Evolutionary conservation across 2,888 invertebrate species (phyloP).

Genomic region (Pseudeuparius sepicola): DNA sequence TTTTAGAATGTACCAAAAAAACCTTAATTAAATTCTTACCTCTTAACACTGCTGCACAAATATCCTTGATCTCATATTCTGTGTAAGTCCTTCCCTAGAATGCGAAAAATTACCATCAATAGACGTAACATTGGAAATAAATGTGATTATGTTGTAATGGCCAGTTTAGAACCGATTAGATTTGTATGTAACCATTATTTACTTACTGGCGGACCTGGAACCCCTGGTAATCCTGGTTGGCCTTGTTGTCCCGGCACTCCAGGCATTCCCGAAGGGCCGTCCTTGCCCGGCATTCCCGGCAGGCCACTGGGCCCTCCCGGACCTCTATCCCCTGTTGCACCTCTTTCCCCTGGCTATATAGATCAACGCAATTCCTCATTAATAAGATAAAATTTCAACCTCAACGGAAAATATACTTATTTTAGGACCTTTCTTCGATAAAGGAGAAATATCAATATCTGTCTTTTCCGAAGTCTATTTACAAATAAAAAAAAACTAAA

Average conservation of each 20-base stretch:
- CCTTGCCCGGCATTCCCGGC: constrained; percentile 49
- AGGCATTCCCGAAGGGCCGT: constrained; percentile 46
- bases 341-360: constrained; percentile 50
- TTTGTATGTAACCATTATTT: constrained; percentile 5
- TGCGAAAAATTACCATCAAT: neutral
- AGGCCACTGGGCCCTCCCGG: constrained; percentile 46
- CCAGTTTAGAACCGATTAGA: constrained; percentile 5
- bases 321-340: constrained; percentile 47
- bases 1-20: too few relatives aligned
- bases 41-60: constrained; percentile 69
- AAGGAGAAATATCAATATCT: too few relatives aligned
- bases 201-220: constrained; percentile 48
- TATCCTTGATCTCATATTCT: constrained; percentile 67
- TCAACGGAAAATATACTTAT: constrained; percentile 8
- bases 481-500: too few relatives aligned
- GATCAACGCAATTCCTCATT: too few relatives aligned
- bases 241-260: constrained; percentile 51
- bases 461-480: too few relatives aligned
- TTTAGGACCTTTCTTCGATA: constrained; percentile 6
- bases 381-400: constrained; percentile 10
- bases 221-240: constrained; percentile 50
- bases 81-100: constrained; percentile 29
- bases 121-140: neutral
- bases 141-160: neutral
- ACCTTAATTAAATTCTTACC: too few relatives aligned